Base-by-base conservation (phyloP, 2,797 vertebrate genomes). In the Ceyx erithaca region DNA sequence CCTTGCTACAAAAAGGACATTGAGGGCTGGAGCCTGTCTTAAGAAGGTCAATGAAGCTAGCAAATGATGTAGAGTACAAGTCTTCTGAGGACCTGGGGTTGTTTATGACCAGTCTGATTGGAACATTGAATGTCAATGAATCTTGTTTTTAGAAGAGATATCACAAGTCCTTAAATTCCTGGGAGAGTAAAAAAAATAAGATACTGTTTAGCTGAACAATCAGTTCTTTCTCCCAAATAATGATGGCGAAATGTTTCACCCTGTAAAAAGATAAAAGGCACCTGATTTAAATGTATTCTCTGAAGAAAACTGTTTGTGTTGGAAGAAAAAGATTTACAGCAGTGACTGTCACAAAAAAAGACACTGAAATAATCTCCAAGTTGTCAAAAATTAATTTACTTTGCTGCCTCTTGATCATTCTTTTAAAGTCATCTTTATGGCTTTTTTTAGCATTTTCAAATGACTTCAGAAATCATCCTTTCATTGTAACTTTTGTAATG, bases 71-170 rank as follows among this genome's bases (percentile, higher is more conserved):
- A 33, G 33, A 33, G 33, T 33, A 33, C 33, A 33, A 33, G 33
- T 9, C 33, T 33, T 33, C 33, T 33, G 33, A 33, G 33, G 33
- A 33, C 33, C 33, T 33, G 33, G 33, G 33, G 33, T 33, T 33
- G 33, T 33, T 33, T 33, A 33, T 33, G 33, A 33, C 33, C 33
- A 33, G 33, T 33, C 33, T 41, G 66, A 48, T 52, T 89, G 71
- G 21, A 95, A 93, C 71, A 85, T 17, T 70, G 26, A 88, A 85
- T 79, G 80, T 90, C 92, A 95, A 93, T 62, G 14, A 83, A 78
- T 78, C 25, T 55, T 25, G 16, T 31, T 73, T 91, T 93, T 55
- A 70, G 84, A 83, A 63, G 25, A 80, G 16, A 28, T 85, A 62
- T 57, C 51, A 26, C 30, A 82, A 76, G 21, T 40, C 49, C 63